Conservation (phyloP, 2,888 invertebrate species). For the Diaprepes abbreviatus region DNA sequence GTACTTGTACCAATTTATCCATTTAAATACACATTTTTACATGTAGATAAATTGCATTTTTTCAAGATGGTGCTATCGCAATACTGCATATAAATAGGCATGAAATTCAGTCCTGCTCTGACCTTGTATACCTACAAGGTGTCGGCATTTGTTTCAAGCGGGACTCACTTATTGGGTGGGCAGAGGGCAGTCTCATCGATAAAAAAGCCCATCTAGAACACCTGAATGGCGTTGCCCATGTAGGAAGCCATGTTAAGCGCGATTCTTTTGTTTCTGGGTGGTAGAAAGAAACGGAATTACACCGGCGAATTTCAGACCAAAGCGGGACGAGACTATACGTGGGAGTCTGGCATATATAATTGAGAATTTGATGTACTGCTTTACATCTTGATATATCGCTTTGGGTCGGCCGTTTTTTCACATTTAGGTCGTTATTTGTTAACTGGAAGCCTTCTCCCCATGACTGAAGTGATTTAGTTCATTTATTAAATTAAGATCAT, state of each 20-base stretch:
- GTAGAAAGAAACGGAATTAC: slow-evolving; percentile 60
- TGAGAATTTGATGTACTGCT: slow-evolving; percentile 48
- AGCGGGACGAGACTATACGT: slow-evolving; percentile 41
- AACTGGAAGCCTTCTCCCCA: slow-evolving; percentile 31
- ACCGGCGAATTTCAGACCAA: slow-evolving; percentile 25
- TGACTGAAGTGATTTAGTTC: slow-evolving; percentile 36
- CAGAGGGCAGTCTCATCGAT: slow-evolving; percentile 64
- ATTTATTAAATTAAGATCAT: slow-evolving; percentile 47
- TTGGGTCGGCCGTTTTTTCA: slow-evolving; percentile 29
- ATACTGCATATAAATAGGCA: slow-evolving; percentile 10
- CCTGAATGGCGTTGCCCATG: slow-evolving; percentile 66
- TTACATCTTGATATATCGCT: slow-evolving; percentile 47
- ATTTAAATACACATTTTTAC: slow-evolving; percentile 13
- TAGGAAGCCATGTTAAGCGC: slow-evolving; percentile 67
- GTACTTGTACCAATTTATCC: neutral
- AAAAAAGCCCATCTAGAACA: slow-evolving; percentile 64
- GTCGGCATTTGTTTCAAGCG: slow-evolving; percentile 22
- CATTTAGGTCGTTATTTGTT: slow-evolving; percentile 35
- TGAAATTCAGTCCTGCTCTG: slow-evolving; percentile 4
- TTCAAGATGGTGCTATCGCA: neutral
- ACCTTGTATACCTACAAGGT: slow-evolving; percentile 22
- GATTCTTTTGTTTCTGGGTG: slow-evolving; percentile 67
- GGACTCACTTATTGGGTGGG: slow-evolving; percentile 66
- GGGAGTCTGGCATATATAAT: slow-evolving; percentile 45
- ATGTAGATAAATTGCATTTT: neutral